A percentile compares a stretch with the other conserved stretches of the same genome.
Evolutionary conservation across 2,888 invertebrate species (phyloP).

Genomic region (Nebria salina): DNA sequence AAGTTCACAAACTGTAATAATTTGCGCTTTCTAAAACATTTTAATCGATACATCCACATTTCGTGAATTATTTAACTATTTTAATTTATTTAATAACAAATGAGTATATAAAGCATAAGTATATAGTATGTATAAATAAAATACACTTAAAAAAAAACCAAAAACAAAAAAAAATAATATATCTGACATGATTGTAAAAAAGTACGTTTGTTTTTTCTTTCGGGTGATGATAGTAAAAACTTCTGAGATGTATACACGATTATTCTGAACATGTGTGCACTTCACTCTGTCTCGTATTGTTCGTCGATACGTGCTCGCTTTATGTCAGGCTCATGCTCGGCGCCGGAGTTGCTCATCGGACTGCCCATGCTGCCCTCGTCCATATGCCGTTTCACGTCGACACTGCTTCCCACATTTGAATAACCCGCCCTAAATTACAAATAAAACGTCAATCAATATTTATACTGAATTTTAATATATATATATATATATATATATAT

Average conservation of each 20-base stretch:
- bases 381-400: constrained; percentile 60
- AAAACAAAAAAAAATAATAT: not conserved
- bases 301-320: constrained; percentile 59
- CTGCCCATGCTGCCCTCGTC: constrained; percentile 58
- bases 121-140: constrained; percentile 19
- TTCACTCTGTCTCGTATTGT: constrained; percentile 59
- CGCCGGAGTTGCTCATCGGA: constrained; percentile 56
- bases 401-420: constrained; percentile 51
- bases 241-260: constrained; percentile 20
- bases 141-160: constrained; percentile 14
- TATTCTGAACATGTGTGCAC: constrained; percentile 5
- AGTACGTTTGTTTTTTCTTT: constrained; percentile 2
- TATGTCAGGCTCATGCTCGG: constrained; percentile 59
- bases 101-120: constrained; percentile 14
- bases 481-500: too few relatives aligned
- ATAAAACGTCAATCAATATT: constrained; percentile 5
- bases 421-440: constrained; percentile 52
- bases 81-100: constrained; percentile 9
- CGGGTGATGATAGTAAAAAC: constrained; percentile 23
- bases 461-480: not conserved
- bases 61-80: not conserved
- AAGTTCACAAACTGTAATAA: constrained; percentile 17
- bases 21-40: not conserved
- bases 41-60: not conserved
- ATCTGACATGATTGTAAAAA: constrained; percentile 17